Conservation (phyloP, 2,797 vertebrate genomes). For the Eulemur albifrons region DNA sequence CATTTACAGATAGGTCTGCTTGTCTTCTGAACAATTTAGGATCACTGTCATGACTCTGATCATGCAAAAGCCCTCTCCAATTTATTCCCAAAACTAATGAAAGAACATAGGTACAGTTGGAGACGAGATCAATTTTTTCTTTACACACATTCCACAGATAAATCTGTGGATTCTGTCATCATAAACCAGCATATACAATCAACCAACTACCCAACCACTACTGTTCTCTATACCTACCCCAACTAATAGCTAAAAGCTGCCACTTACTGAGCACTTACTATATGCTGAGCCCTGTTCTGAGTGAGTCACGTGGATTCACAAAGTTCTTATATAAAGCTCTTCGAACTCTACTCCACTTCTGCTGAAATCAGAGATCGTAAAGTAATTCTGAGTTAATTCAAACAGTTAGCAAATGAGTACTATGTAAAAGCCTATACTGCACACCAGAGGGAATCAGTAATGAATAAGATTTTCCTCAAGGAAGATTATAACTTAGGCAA, state of each 20-base stretch:
- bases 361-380: not conserved
- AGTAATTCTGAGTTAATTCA: not conserved
- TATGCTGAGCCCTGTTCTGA: not conserved
- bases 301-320: rapidly evolving
- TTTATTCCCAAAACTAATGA: not conserved
- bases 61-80: not conserved
- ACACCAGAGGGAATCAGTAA: not conserved
- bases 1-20: not conserved
- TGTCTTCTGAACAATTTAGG: not conserved
- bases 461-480: not conserved
- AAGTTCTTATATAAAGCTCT: not conserved
- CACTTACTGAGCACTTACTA: not conserved
- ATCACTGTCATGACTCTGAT: not conserved
- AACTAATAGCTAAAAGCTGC: not conserved
- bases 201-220: not conserved
- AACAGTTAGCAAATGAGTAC: not conserved
- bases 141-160: not conserved
- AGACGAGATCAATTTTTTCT: not conserved
- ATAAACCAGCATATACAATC: not conserved
- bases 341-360: not conserved
- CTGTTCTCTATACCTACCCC: not conserved
- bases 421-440: not conserved
- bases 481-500: not conserved
- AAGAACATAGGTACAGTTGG: not conserved
- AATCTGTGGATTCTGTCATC: not conserved